A percentile compares a stretch with the other conserved stretches of the same genome.
Conservation (phyloP, 2,113 vertebrate species). For the Coturnix japonica region DNA sequence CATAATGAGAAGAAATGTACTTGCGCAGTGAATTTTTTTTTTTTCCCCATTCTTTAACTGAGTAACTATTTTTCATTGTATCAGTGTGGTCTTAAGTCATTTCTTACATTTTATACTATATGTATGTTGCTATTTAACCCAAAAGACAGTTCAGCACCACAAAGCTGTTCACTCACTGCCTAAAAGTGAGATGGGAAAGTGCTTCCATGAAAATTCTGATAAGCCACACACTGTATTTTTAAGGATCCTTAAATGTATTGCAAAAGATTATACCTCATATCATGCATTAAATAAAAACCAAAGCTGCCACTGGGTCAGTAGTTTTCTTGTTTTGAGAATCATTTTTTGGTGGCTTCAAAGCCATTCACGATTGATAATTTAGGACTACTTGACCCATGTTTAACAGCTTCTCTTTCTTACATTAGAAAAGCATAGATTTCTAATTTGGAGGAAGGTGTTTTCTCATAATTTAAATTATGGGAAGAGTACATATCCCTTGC, state of each 20-base stretch:
- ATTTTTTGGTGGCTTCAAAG: background rate
- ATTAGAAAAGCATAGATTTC: background rate
- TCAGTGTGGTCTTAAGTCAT: rapidly evolving
- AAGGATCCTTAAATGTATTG: background rate
- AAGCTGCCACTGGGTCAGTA: background rate
- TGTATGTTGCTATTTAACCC: background rate
- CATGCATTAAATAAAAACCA: background rate
- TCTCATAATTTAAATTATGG: background rate
- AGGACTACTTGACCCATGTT: background rate
- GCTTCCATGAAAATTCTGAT: background rate
- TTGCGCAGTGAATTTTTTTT: background rate
- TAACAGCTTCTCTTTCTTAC: background rate
- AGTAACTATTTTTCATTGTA: background rate
- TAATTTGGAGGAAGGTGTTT: background rate
- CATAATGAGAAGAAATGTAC: background rate
- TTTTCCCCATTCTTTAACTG: background rate
- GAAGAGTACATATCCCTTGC: background rate
- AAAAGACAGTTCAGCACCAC: background rate
- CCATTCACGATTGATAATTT: background rate
- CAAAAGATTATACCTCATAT: background rate
- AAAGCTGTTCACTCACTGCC: background rate
- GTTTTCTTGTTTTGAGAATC: background rate
- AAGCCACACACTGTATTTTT: rapidly evolving
- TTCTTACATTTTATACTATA: background rate
- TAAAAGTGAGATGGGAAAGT: background rate